These are phyloP conservation scores for Phataginus tetradactyla DNA, from an alignment of 2,797 vertebrate species.

Conservation along the genomic window DNA sequence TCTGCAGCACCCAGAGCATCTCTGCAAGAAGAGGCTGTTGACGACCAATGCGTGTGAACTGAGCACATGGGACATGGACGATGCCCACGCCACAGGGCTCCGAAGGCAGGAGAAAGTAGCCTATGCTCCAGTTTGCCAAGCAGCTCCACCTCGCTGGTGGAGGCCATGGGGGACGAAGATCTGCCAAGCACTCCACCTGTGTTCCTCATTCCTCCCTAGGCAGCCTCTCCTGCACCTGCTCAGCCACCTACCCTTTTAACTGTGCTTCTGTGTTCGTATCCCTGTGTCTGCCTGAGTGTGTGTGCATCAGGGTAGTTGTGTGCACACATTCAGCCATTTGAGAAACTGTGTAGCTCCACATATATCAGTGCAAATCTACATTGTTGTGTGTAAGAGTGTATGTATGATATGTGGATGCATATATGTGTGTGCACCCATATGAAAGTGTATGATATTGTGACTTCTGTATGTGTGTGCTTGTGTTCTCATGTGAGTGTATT, in stretches of 20 bases:
- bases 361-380: conserved; percentile 40
- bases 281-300: not conserved
- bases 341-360: conserved; percentile 8
- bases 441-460: not conserved
- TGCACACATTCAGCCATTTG: not conserved
- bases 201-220: not conserved
- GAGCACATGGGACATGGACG: not conserved
- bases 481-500: not conserved
- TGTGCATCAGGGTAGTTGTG: conserved; percentile 1
- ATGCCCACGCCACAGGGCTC: not conserved
- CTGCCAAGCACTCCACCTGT: not conserved
- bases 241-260: not conserved
- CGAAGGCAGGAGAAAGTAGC: not conserved
- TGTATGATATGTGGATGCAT: not conserved
- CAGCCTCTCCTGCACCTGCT: not conserved
- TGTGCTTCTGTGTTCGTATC: not conserved
- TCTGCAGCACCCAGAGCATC: not conserved
- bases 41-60: not conserved
- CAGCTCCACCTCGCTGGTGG: not conserved
- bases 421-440: not conserved
- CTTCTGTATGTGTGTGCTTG: not conserved
- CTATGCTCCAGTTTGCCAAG: not conserved
- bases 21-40: not conserved
- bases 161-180: not conserved
- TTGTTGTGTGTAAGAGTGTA: conserved; percentile 11